Evolutionary conservation across 2,113 vertebrate species (phyloP), one percentile per base, ranked within the genome.

Genomic region (Galeopterus variegatus): DNA sequence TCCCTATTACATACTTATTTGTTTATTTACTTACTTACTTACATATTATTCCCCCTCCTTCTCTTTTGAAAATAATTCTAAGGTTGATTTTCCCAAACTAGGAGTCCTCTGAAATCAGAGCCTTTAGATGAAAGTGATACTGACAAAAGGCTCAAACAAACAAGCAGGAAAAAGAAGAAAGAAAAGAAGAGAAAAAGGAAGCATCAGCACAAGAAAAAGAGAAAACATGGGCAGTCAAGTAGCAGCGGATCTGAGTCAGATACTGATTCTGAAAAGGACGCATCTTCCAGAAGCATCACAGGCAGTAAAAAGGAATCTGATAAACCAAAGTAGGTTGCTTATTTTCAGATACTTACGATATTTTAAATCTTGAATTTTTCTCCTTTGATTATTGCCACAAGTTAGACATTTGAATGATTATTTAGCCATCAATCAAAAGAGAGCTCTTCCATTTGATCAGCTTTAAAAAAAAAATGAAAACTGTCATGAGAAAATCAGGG

Each of bases 151-250:
- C 62, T 97, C 58, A 95, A 95, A 79, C 98, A 97, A 88, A n/a
- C 96, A 28, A 98, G 98, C 97, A 99, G 98, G 92, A 99, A 98
- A 70, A 98, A 98, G 91, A 98, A 98, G 97, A 99, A 99, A 95
- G 99, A 99, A 92, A 99, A 99, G 90, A 99, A 97, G 96, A 99
- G 98, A 48, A 99, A 98, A 85, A 99, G 98, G 97, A 99, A 99
- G 54, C 99, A 99, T 86, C 98, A 98, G 28, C 98, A 95, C 48
- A 98, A 97, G 90, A 67, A 97, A 23, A 99, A 98, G 76, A 99
- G 98, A 94, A 99, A 97, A 94, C 98, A 62, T 1, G 98, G 97
- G 6, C 97, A 87, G 50, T 98, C 98, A 0, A 98, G 98, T 19
- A 98, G 98, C 97, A 99, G 98, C 0, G 98, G 98, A 1, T 99